Conservation (phyloP, 2,797 vertebrate species). For the Meriones psammophilus region DNA sequence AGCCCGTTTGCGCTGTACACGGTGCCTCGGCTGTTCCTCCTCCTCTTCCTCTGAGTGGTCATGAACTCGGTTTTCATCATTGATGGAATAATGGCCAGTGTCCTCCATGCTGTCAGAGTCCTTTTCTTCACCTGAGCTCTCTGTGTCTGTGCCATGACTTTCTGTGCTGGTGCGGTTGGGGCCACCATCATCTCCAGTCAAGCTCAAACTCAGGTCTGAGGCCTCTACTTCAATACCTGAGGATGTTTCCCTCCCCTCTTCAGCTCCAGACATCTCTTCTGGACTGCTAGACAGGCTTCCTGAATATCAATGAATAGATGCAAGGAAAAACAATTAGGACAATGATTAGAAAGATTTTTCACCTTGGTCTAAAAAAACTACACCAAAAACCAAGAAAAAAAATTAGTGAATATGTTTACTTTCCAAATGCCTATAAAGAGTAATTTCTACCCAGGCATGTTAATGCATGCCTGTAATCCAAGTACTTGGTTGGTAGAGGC, state of each 20-base stretch:
- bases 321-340: background rate
- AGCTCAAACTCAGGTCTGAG: slow-evolving; percentile 90
- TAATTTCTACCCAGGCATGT: background rate
- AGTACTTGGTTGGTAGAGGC: background rate
- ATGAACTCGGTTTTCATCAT: slow-evolving; percentile 91
- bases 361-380: slow-evolving; percentile 45
- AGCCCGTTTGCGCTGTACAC: slow-evolving; percentile 86
- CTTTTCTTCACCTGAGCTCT: slow-evolving; percentile 92
- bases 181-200: slow-evolving; percentile 87
- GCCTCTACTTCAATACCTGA: slow-evolving; percentile 91
- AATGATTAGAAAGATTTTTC: slow-evolving; percentile 27
- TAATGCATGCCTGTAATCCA: background rate
- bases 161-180: slow-evolving; percentile 85
- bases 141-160: slow-evolving; percentile 86
- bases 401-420: slow-evolving; percentile 41
- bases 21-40: slow-evolving; percentile 85
- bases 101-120: slow-evolving; percentile 99
- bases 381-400: slow-evolving; percentile 47
- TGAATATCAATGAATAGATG: slow-evolving; percentile 47
- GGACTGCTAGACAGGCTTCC: slow-evolving; percentile 90
- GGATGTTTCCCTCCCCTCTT: slow-evolving; percentile 90
- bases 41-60: slow-evolving; percentile 91
- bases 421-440: slow-evolving; percentile 46
- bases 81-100: slow-evolving; percentile 94
- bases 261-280: slow-evolving; percentile 89